Base-by-base conservation (phyloP, 2,888 invertebrate genomes). In the Crematogaster levior region DNA sequence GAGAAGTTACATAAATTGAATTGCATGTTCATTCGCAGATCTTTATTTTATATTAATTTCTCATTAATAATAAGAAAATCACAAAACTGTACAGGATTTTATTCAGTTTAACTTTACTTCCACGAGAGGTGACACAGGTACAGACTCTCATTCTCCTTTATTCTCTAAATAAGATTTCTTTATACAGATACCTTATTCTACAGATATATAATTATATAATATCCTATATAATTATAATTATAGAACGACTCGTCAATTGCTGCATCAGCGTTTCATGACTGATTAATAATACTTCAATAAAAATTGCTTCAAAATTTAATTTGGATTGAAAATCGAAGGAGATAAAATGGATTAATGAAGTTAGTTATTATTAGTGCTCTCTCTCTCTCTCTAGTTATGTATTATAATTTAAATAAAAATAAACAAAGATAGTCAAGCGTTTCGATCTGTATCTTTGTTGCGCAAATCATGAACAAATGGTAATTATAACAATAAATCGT, bases 1-100 rank as follows among this genome's bases (percentile, higher is more conserved):
- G 24, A 40, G 56, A 70, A 58, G 18, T 70, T 79, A 12, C 18
- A 24, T 68, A 30, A 68, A 27, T 2, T n/a, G 7, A 4, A 75
- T 30, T 27, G 18, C 7, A 18, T 2, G 60, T 1, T 21, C n/a
- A n/a, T 60, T 58, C n/a, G n/a, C 2, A 21, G n/a, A 34, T 58
- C 18, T 30, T 34, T 1, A 60, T 60, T 60, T n/a, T n/a, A n/a
- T n/a, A n/a, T n/a, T n/a, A 60, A 34, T 60, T 34, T 34, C 4
- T 60, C 30, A 4, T 60, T 60, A 34, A 34, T n/a, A 34, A 60
- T 60, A n/a, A 34, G n/a, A 34, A 60, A 60, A n/a, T n/a, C 1
- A 0, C 34, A 34, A 34, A 60, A 34, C 18, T 18, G 15, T 15
- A 58, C 30, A 27, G 18, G 3, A 34, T n/a, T 21, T 12, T 21